Base-by-base conservation (phyloP, 2,797 vertebrate species). In the Pristis pectinata region DNA sequence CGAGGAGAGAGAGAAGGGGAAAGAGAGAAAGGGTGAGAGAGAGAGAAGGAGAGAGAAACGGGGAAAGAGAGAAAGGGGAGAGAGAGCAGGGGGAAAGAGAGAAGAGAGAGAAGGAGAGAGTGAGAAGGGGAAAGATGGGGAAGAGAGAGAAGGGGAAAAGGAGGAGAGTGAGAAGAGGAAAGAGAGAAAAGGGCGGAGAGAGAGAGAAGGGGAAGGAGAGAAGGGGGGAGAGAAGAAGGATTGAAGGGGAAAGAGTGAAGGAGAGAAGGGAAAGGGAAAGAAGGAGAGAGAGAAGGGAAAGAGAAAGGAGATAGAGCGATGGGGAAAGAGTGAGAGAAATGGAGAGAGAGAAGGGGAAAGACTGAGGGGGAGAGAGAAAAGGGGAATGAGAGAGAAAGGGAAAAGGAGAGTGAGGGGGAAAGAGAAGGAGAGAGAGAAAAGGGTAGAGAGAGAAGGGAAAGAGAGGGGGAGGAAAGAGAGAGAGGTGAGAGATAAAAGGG, bases 321-420 rank as follows among this genome's bases (percentile, higher is more conserved):
- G 22, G 53, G 8, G 6, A 37, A 4, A 4, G n/a, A 13, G 0
- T 0, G n/a, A 10, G 2, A 22, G 53, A 0, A 13, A 0, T 3
- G 83, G 3, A 11, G 19, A 4, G 24, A 30, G 0, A 17, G 24
- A 11, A 37, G 0, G 17, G 80, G 3, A n/a, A 0, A 37, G 10
- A 13, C 0, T 3, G 83, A 11, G 19, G 4, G 24, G 30, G 0
- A 17, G 10, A 27, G 17, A 5, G 10, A n/a, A 9, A 9, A 19
- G n/a, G 80, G 17, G 15, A 19, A 1, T 10, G n/a, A 24, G 41
- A 3, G 22, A 34, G 8, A 7, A 44, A 49, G 82, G 49, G 17
- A 24, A 37, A 2, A 44, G 13, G 6, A 4, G 15, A 0, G 6
- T 15, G 10, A 11, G n/a, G 22, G 22, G 13, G 53, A 13, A 19